Base-by-base conservation (phyloP, 2,888 invertebrate genomes). In the Coleophora flavipennella region DNA sequence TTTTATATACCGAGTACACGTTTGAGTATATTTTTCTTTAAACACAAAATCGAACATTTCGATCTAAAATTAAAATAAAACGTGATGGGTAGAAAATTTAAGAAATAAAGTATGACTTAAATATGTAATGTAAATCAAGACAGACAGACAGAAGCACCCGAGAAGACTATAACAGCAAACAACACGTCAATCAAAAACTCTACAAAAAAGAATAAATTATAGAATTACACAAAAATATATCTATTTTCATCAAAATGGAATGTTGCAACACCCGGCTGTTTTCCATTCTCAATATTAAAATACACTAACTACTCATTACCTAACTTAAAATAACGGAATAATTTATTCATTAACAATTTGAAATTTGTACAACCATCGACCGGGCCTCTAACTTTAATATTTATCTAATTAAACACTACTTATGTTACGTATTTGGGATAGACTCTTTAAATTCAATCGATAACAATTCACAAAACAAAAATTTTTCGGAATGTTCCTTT, bases 371-470 rank as follows among this genome's bases (percentile, higher is more conserved):
- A 80, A 69, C 75, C 70, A 59, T 66, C 62, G 59, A 74, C 76
- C 76, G 70, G 69, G 72, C 53, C 48, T 51, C 58, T 64, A 71
- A 67, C 70, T 62, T 73, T 70, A 73, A 75, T 62, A 69, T 63
- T 53, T 33, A 35, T 41, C 52, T 53, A 62, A 59, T 63, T 75
- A 77, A 51, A 57, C 44, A 50, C 68, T 71, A 78, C 78, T 80
- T 83, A 81, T 56, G 49, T 71, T 80, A 83, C 65, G 78, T 84
- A 80, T 84, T 84, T 83, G 83, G 83, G 6, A 83, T 83, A 84
- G 79, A 83, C 81, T 81, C 80, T 83, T 78, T 73, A 70, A 39
- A 41, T 52, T 62, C 59, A 78, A 75, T 70, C 72, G 69, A 80
- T 78, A 80, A 81, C 78, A 79, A 78, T 66, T 71, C 70, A 69